A percentile compares a stretch with the other conserved stretches of the same genome.
These are phyloP conservation scores for Embiotoca jacksoni DNA, from an alignment of 2,113 vertebrate genomes.

Conservation along the genomic window DNA sequence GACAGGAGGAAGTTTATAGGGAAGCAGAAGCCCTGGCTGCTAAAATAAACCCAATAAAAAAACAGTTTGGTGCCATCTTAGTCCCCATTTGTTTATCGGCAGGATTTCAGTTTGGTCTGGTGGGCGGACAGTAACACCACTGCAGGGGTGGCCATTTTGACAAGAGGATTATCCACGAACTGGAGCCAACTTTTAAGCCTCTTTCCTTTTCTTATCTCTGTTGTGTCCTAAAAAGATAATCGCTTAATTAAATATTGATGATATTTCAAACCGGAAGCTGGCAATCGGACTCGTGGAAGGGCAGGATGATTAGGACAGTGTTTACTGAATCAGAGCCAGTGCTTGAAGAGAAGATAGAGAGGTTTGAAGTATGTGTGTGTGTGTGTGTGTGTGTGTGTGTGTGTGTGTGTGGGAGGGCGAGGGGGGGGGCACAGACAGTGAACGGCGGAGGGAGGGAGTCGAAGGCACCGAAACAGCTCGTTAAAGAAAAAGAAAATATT, in stretches of 20 bases:
- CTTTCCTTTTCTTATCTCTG: constrained; percentile 67
- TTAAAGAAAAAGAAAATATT: constrained; percentile 25
- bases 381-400: too few species aligned
- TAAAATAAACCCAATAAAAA: neutral
- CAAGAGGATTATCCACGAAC: constrained; percentile 74
- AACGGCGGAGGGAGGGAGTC: neutral
- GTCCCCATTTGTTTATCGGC: constrained; percentile 3
- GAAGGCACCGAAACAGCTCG: neutral
- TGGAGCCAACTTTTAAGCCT: constrained; percentile 67
- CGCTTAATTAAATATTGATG: constrained; percentile 81
- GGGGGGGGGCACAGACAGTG: too few species aligned
- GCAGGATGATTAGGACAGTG: constrained; percentile 41
- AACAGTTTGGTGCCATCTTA: neutral
- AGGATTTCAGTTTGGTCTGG: constrained; percentile 53
- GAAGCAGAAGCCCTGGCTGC: too few species aligned
- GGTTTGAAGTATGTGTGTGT: too few species aligned
- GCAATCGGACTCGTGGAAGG: constrained; percentile 54
- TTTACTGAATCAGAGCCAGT: constrained; percentile 44
- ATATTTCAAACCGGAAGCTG: constrained; percentile 71
- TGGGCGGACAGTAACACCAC: constrained; percentile 45
- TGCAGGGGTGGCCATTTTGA: constrained; percentile 50
- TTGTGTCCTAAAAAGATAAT: constrained; percentile 76
- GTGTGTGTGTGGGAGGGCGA: too few species aligned
- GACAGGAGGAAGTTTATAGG: too few species aligned
- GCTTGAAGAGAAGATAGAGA: constrained; percentile 22